Base-by-base conservation (phyloP, 1,140 invertebrate genomes). In the Aphelenchoides fujianensis region DNA sequence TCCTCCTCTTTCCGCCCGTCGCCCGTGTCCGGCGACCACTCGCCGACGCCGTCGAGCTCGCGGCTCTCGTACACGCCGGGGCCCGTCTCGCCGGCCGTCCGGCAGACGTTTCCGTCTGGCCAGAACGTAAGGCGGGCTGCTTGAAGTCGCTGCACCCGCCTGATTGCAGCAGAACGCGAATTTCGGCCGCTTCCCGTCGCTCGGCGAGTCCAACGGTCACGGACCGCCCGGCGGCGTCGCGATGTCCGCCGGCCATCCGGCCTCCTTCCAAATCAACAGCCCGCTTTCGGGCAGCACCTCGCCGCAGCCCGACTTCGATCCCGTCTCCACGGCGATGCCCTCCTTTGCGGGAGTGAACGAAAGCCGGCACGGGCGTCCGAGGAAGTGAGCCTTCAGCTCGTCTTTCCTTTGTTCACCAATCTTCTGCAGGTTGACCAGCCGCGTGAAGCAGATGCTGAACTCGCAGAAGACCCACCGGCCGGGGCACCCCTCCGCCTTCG, bases 381-480 rank as follows among this genome's bases (percentile, higher is more conserved):
- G 76, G 36, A 78, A 78, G 73, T 74, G 2, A n/a, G 72, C 35
- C n/a, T 28, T 27, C 63, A 37, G 28, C 28, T 2, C 59, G 0
- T 16, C n/a, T 7, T 16, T 69, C 2, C 2, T 28, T 12, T 70
- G 7, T 69, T n/a, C 19, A 71, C 3, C 3, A 19, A 70, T 71
- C 54, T 41, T n/a, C n/a, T n/a, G n/a, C 19, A 72, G 70, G 70
- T 57, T 77, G 30, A 77, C 75, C 1, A 68, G 68, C 3, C 53
- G 70, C 34, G 75, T 76, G 2, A 75, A 77, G 53, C 75, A 77
- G 36, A 77, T 77, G 75, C 73, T 77, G 48, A 70, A 72, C 23
- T 53, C 16, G 53, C 32, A 66, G 53, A 55, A 36, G 34, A 19
- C 19, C 34, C 55, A 59, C 23, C 55, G 55, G 19, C 19, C 55